These are phyloP conservation scores for Pao palembangensis DNA, from an alignment of 2,113 vertebrate genomes.

Conservation along the genomic window DNA sequence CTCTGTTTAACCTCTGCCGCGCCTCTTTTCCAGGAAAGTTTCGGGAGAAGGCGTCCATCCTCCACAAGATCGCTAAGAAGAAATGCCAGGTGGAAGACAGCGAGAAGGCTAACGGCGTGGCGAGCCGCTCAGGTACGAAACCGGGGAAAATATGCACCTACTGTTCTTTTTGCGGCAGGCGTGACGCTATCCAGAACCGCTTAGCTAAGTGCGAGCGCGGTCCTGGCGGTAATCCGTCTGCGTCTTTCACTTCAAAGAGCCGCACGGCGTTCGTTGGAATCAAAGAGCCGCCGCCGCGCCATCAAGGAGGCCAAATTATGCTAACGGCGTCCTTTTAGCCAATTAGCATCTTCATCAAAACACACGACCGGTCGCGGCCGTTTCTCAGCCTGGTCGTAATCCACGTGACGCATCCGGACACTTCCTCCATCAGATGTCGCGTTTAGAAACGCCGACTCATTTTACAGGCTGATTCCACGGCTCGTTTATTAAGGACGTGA, in stretches of 20 bases:
- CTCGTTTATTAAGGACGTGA: too few species aligned
- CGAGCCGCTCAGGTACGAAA: slow-evolving; percentile 83
- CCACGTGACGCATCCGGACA: neutral
- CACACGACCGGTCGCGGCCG: slow-evolving; percentile 25
- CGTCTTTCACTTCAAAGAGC: slow-evolving; percentile 64
- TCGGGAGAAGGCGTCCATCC: slow-evolving; percentile 95
- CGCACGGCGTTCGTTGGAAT: slow-evolving; percentile 34
- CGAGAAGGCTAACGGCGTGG: slow-evolving; percentile 87
- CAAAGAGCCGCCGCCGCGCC: slow-evolving; percentile 52
- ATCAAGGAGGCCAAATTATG: slow-evolving; percentile 69
- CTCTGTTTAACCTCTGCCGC: slow-evolving; percentile 6
- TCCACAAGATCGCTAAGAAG: slow-evolving; percentile 98
- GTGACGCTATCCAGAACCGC: slow-evolving; percentile 50
- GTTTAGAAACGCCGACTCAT: too few species aligned
- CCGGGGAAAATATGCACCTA: neutral
- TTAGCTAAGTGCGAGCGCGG: slow-evolving; percentile 54
- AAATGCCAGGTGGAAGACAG: slow-evolving; percentile 95
- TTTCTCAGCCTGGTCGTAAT: neutral
- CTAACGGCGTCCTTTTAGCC: slow-evolving; percentile 71
- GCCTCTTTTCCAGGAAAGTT: slow-evolving; percentile 85
- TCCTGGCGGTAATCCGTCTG: slow-evolving; percentile 57
- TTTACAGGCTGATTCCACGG: too few species aligned
- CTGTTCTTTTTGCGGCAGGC: neutral
- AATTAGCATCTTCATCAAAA: slow-evolving; percentile 71
- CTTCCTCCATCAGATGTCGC: too few species aligned